phyloP scores from a whole-genome alignment of 2,888 invertebrate genomes.

The Nomada hirtipes region DNA sequence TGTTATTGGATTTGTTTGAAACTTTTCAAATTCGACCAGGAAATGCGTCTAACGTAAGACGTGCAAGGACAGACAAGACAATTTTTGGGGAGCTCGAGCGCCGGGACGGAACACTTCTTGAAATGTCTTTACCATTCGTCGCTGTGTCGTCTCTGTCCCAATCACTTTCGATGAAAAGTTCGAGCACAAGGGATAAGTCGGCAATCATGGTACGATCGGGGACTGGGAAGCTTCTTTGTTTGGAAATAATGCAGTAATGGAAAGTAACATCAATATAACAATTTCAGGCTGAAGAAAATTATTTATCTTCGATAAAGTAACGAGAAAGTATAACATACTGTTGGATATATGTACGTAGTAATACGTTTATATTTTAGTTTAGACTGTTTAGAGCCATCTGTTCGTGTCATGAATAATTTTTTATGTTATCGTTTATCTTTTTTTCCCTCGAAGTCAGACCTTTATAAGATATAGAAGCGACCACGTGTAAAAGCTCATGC shows the following conservation, averaged over 20 bases:
- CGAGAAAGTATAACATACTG: too few species aligned
- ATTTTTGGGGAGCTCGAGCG: conserved; percentile 35
- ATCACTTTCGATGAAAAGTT: conserved; percentile 18
- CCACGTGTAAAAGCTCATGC: too few species aligned
- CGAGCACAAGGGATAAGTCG: too few species aligned
- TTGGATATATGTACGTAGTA: too few species aligned
- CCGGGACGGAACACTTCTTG: conserved; percentile 29
- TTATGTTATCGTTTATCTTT: too few species aligned
- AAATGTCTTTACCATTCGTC: conserved; percentile 6
- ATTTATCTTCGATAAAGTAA: too few species aligned
- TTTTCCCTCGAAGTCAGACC: too few species aligned
- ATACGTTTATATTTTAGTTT: too few species aligned
- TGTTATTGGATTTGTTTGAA: conserved; percentile 82
- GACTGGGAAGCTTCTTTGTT: not conserved
- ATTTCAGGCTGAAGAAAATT: not conserved
- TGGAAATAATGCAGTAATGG: not conserved
- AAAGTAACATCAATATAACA: not conserved
- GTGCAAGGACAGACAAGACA: conserved; percentile 55
- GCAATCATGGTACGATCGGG: not conserved
- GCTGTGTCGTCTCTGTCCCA: not conserved
- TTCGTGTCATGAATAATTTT: too few species aligned
- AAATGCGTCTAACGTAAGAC: conserved; percentile 56
- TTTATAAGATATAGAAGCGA: too few species aligned
- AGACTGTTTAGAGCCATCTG: too few species aligned
- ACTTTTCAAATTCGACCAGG: conserved; percentile 79